phyloP scores from a whole-genome alignment of 2,888 invertebrate genomes.

The Dexiosoma caninum region DNA sequence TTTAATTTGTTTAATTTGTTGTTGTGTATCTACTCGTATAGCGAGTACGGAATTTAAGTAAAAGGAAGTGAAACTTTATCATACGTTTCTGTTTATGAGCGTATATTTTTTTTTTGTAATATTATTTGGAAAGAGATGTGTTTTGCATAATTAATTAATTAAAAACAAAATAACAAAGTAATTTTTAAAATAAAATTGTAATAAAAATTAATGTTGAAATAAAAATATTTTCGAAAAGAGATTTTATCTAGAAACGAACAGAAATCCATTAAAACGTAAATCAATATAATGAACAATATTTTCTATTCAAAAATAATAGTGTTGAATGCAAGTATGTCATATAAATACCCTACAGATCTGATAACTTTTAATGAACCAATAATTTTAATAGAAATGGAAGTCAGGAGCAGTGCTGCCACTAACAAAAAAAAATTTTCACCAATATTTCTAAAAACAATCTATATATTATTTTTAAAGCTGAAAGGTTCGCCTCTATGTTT shows the following conservation, averaged over 20 bases:
- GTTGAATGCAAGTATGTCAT: neutral
- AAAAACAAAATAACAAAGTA: conserved; percentile 2
- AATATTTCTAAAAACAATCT: too few relatives aligned
- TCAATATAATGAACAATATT: conserved; percentile 5
- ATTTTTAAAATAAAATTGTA: conserved; percentile 13
- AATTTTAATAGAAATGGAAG: too few relatives aligned
- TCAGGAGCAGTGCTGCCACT: too few relatives aligned
- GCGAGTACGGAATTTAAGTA: neutral
- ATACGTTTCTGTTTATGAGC: neutral
- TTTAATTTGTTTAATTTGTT: too few relatives aligned
- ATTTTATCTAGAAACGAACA: neutral
- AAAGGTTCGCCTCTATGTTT: too few relatives aligned
- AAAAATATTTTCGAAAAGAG: neutral
- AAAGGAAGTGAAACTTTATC: conserved; percentile 65
- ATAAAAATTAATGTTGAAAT: neutral
- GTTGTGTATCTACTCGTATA: neutral
- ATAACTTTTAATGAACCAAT: too few relatives aligned
- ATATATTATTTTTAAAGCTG: too few relatives aligned
- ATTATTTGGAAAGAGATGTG: conserved; percentile 29
- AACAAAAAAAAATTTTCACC: too few relatives aligned
- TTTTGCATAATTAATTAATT: conserved; percentile 44
- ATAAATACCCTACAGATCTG: neutral
- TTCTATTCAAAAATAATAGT: neutral
- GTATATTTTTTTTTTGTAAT: conserved; percentile 9
- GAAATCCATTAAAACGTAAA: neutral